Conservation (phyloP, 2,113 vertebrate species). For the Dasypus novemcinctus region DNA sequence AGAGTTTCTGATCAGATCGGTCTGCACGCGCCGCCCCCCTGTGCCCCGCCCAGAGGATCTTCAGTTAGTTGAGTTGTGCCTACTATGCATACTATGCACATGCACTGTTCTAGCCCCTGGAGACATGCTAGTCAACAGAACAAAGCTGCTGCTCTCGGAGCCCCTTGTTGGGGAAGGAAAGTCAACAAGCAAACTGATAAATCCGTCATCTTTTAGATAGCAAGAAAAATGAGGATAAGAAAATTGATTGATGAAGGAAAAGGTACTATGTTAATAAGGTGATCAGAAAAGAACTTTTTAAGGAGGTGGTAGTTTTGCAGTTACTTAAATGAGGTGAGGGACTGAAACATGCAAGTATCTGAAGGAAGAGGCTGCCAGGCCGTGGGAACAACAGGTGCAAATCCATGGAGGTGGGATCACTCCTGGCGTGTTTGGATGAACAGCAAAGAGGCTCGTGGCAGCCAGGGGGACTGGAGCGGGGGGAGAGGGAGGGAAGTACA, state of each 20-base stretch:
- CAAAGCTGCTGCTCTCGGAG: background rate
- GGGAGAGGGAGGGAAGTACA: background rate
- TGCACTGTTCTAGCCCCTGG: background rate
- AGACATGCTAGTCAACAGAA: background rate
- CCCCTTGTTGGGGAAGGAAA: background rate
- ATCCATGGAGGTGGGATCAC: background rate
- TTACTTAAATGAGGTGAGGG: background rate
- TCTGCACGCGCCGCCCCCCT: background rate
- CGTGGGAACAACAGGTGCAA: background rate
- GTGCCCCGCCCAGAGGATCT: background rate
- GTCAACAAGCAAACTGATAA: background rate
- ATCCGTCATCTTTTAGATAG: background rate
- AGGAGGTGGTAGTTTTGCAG: background rate
- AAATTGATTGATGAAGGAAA: background rate
- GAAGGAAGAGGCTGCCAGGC: background rate
- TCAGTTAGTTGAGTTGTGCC: background rate
- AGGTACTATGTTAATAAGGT: background rate
- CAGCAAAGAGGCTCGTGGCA: background rate
- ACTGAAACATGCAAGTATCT: background rate
- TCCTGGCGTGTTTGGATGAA: background rate
- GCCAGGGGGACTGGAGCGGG: background rate
- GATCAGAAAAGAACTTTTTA: background rate
- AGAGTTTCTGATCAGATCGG: background rate
- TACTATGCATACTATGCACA: background rate
- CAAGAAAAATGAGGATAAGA: background rate